phyloP scores from a whole-genome alignment of 2,888 invertebrate species.

The Pristionchus arcanus region DNA sequence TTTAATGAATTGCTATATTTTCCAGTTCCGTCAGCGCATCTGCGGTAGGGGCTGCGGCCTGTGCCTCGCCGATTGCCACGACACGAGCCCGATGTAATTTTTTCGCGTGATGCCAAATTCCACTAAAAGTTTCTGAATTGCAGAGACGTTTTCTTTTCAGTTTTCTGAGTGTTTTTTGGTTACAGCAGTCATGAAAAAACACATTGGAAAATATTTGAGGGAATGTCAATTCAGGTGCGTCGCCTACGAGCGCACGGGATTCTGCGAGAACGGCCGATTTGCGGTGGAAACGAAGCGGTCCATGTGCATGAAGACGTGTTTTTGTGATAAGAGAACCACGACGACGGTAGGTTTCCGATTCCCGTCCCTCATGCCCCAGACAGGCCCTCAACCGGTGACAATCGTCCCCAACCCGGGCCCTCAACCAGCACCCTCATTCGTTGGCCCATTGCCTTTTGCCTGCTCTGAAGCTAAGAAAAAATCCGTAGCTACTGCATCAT shows the following conservation, averaged over 20 bases:
- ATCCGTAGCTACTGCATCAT: background rate
- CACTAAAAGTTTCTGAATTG: background rate
- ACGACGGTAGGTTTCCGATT: background rate
- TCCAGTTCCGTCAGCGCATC: background rate
- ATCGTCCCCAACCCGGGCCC: too few relatives aligned
- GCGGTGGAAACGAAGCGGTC: slow-evolving; percentile 38
- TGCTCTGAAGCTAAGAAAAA: background rate
- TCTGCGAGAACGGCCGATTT: slow-evolving; percentile 13
- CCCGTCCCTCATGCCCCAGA: too few relatives aligned
- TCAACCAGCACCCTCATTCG: too few relatives aligned
- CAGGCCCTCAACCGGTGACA: too few relatives aligned
- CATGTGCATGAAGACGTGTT: slow-evolving; percentile 44
- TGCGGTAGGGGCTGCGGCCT: slow-evolving; percentile 48
- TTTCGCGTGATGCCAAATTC: background rate
- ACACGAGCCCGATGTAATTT: background rate
- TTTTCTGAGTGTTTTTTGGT: too few relatives aligned
- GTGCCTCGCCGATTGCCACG: slow-evolving; percentile 17
- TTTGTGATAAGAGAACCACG: slow-evolving; percentile 22
- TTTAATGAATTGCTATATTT: background rate
- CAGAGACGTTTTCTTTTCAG: too few relatives aligned
- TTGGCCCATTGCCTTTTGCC: too few relatives aligned
- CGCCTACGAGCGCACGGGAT: background rate
- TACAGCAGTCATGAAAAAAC: background rate
- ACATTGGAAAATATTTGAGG: too few relatives aligned
- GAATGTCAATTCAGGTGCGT: background rate